phyloP scores from a whole-genome alignment of 2,888 invertebrate genomes.

The Eremobia ochroleuca region DNA sequence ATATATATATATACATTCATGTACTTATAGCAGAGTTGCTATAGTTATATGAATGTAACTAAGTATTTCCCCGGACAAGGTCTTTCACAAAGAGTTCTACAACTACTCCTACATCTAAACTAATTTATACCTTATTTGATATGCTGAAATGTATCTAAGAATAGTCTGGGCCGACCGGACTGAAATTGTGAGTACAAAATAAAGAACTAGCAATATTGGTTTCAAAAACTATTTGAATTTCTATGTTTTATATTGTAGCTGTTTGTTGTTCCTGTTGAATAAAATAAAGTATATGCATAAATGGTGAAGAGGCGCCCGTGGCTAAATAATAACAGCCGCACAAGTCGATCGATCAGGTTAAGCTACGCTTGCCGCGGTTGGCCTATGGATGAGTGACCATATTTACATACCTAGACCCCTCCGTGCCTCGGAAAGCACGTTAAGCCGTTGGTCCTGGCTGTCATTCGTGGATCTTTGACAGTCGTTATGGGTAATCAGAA shows the following conservation, averaged over 20 bases:
- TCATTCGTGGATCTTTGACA: too few species aligned
- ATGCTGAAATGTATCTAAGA: conserved; percentile 23
- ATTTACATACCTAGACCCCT: too few species aligned
- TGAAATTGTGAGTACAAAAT: conserved; percentile 1
- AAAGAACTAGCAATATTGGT: conserved; percentile 1
- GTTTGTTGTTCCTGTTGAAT: background rate
- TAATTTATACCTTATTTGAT: conserved; percentile 24
- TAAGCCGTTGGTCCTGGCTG: too few species aligned
- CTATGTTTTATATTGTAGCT: background rate
- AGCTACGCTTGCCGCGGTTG: too few species aligned
- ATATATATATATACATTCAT: background rate
- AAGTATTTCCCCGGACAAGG: conserved; percentile 1
- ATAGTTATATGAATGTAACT: too few species aligned
- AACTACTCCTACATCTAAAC: background rate
- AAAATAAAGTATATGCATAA: background rate
- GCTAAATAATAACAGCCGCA: too few species aligned
- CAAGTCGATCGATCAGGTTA: too few species aligned
- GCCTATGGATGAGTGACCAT: too few species aligned
- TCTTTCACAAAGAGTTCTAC: conserved; percentile 16
- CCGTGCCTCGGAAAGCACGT: too few species aligned
- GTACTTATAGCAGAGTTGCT: background rate
- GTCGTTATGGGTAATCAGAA: too few species aligned
- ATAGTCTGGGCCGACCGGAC: background rate
- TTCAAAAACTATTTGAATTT: background rate
- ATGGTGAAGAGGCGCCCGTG: too few species aligned